Conservation (phyloP, 2,113 vertebrate genomes). For the Phaethornis superciliosus region DNA sequence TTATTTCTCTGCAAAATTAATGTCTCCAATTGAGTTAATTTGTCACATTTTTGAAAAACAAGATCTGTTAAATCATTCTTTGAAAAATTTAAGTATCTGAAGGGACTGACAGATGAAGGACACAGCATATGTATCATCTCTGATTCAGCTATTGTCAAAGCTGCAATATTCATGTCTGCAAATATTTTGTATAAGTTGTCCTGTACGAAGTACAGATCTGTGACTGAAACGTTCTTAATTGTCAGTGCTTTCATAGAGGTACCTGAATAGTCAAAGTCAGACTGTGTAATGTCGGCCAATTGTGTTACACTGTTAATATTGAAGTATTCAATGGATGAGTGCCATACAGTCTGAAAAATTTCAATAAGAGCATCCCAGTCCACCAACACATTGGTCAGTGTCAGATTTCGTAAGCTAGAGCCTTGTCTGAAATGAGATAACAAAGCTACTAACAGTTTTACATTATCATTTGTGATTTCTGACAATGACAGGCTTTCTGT, state of each 20-base stretch:
- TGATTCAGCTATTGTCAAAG: slow-evolving; percentile 70
- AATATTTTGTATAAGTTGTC: slow-evolving; percentile 77
- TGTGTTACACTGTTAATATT: not conserved
- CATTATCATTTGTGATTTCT: slow-evolving; percentile 47
- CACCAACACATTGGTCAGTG: slow-evolving; percentile 71
- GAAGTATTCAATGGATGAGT: slow-evolving; percentile 70
- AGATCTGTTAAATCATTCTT: slow-evolving; percentile 81
- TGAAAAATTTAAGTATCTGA: slow-evolving; percentile 79
- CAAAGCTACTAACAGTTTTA: not conserved
- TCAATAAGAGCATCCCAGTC: slow-evolving; percentile 70
- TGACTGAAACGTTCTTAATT: not conserved
- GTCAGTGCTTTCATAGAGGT: slow-evolving; percentile 76
- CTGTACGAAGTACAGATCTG: slow-evolving; percentile 74
- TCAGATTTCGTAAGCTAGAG: slow-evolving; percentile 60
- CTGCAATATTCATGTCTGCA: slow-evolving; percentile 79
- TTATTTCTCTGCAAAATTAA: slow-evolving; percentile 80
- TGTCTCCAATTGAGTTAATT: slow-evolving; percentile 66
- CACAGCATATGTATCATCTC: slow-evolving; percentile 86
- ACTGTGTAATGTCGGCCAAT: accelerated
- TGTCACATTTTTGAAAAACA: slow-evolving; percentile 81
- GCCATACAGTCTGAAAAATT: slow-evolving; percentile 67
- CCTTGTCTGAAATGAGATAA: slow-evolving; percentile 20
- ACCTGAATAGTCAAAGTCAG: not conserved
- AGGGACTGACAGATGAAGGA: slow-evolving; percentile 73
- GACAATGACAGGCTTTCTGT: slow-evolving; percentile 74